Evolutionary conservation across 53 echinoderm and acorn worm species (phyloP).

Genomic region (Antedon mediterranea): DNA sequence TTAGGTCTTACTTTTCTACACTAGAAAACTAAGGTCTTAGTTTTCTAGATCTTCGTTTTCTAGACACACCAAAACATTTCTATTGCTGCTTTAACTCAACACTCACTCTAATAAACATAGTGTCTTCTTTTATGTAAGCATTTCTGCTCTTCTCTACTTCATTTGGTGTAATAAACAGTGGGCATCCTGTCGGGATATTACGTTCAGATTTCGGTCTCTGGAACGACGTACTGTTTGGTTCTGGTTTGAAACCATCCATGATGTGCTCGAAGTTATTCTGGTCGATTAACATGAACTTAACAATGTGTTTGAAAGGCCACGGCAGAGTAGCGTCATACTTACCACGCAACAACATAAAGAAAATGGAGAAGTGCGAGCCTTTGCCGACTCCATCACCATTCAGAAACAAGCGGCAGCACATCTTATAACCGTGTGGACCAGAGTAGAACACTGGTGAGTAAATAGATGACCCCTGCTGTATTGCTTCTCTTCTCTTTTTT

Average conservation of each 20-base stretch:
- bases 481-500: not conserved
- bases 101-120: conserved; percentile 68
- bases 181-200: conserved; percentile 3
- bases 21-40: no score
- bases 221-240: no score
- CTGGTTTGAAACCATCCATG: not conserved
- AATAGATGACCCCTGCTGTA: not conserved
- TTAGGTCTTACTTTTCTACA: no score
- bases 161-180: not conserved
- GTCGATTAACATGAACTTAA: conserved; percentile 14
- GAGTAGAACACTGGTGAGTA: conserved; percentile 7
- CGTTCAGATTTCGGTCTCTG: not conserved
- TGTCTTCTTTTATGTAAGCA: conserved; percentile 66
- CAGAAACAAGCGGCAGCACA: conserved; percentile 14
- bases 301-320: conserved; percentile 3
- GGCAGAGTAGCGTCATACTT: not conserved
- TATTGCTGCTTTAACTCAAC: conserved; percentile 34
- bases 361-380: conserved; percentile 17
- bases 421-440: conserved; percentile 4
- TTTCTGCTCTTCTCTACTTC: no score
- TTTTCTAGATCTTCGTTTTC: no score
- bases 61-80: no score
- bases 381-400: conserved; percentile 20
- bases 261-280: not conserved
- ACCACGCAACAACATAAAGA: conserved; percentile 9